Evolutionary conservation across 2,888 invertebrate genomes (phyloP).

Genomic region (Athalia rosae): DNA sequence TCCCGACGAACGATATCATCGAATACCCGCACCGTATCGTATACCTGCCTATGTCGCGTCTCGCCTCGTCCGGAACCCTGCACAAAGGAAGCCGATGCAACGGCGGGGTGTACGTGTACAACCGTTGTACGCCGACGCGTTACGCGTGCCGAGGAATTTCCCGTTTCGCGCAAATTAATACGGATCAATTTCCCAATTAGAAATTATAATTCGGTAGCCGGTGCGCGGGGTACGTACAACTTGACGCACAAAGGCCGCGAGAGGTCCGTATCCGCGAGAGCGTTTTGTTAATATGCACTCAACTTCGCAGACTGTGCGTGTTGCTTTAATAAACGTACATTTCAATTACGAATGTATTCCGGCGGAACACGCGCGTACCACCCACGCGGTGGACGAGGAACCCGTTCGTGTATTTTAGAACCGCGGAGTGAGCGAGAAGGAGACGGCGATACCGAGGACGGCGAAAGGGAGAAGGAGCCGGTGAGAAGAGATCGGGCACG

Average conservation of each 20-base stretch:
- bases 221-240: not conserved
- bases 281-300: constrained; percentile 42
- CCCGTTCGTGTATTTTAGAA: constrained; percentile 66
- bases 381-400: constrained; percentile 61
- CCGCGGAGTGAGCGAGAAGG: constrained; percentile 51
- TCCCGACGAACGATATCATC: constrained; percentile 4
- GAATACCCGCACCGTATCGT: no score
- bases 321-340: constrained; percentile 60
- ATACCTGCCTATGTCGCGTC: no score
- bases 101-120: no score
- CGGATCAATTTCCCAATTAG: not conserved
- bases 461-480: constrained; percentile 46
- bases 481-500: constrained; percentile 53
- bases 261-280: constrained; percentile 35
- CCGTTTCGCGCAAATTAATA: constrained; percentile 39
- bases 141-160: constrained; percentile 6
- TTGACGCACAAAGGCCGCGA: not conserved
- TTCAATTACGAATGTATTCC: constrained; percentile 67
- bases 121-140: no score
- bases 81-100: no score
- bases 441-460: not conserved
- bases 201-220: not conserved
- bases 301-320: constrained; percentile 35
- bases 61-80: no score
- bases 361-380: constrained; percentile 65